Conservation (phyloP, 2,797 vertebrate genomes). For the Sebastes cheni region DNA sequence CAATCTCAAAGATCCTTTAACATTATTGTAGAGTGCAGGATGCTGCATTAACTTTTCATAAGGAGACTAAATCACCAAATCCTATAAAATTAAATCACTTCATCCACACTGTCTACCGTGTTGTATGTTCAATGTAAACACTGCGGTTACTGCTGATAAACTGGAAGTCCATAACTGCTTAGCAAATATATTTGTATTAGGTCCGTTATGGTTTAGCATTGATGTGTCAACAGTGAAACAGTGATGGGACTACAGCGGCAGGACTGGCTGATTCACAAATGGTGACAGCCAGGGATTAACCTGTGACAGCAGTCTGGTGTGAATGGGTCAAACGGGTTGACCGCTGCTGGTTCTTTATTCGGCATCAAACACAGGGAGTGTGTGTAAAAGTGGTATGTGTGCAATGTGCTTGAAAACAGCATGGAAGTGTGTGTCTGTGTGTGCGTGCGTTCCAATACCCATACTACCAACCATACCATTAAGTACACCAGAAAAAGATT, state of each 20-base stretch:
- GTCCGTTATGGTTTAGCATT: not conserved
- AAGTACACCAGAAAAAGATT: not conserved
- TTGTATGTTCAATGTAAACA: not conserved
- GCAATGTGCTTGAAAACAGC: not conserved
- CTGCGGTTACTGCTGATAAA: not conserved
- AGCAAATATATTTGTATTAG: not conserved
- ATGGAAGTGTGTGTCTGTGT: not conserved
- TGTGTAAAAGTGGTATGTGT: not conserved
- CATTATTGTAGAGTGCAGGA: not conserved
- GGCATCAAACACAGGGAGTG: not conserved
- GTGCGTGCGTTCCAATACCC: not conserved
- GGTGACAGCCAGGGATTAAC: not conserved
- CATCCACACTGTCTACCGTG: not conserved
- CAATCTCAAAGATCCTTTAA: not conserved
- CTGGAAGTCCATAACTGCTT: not conserved
- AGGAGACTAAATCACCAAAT: not conserved
- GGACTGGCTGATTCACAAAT: not conserved
- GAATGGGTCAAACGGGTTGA: not conserved
- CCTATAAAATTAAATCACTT: not conserved
- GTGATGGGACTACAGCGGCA: not conserved
- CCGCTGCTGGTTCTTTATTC: not conserved
- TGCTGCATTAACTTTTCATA: not conserved
- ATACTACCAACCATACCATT: not conserved
- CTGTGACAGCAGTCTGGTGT: not conserved
- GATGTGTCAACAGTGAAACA: not conserved